Conservation (phyloP, 2,113 vertebrate species). For the Opisthocomus hoazin region DNA sequence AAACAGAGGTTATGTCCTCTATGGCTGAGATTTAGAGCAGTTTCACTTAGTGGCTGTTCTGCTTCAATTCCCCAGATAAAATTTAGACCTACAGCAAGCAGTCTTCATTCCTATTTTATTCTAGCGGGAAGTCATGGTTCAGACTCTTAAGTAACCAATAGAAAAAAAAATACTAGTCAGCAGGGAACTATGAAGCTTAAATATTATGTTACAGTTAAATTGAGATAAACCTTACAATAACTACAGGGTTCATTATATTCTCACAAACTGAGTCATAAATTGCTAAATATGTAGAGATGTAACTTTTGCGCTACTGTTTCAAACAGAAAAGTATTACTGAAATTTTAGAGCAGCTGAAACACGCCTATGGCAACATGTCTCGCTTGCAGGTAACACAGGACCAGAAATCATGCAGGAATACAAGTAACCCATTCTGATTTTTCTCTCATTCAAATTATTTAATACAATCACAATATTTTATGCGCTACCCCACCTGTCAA, state of each 20-base stretch:
- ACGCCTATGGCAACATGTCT: not conserved
- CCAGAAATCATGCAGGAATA: not conserved
- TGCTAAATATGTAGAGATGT: not conserved
- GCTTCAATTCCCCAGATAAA: slow-evolving; percentile 68
- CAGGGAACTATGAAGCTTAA: slow-evolving; percentile 48
- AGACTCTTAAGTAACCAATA: slow-evolving; percentile 54
- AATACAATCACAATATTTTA: not conserved
- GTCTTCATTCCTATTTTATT: slow-evolving; percentile 66
- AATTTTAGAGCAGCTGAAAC: not conserved
- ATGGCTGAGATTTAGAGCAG: slow-evolving; percentile 53
- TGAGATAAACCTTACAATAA: slow-evolving; percentile 51
- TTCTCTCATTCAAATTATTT: not conserved
- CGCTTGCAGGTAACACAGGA: not conserved
- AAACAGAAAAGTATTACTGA: slow-evolving; percentile 7
- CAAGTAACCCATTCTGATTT: not conserved
- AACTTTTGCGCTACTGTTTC: slow-evolving; percentile 3
- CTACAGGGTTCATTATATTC: not conserved
- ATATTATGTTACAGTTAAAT: slow-evolving; percentile 42
- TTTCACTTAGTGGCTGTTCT: slow-evolving; percentile 65
- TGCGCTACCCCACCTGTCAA: not conserved
- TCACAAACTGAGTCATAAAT: slow-evolving; percentile 31
- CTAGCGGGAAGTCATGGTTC: slow-evolving; percentile 42
- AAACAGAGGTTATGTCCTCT: slow-evolving; percentile 47
- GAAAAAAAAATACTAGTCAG: slow-evolving; percentile 18
- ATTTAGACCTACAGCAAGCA: slow-evolving; percentile 66